These are phyloP conservation scores for Macroglossus sobrinus DNA, from an alignment of 2,113 vertebrate genomes.

Conservation along the genomic window DNA sequence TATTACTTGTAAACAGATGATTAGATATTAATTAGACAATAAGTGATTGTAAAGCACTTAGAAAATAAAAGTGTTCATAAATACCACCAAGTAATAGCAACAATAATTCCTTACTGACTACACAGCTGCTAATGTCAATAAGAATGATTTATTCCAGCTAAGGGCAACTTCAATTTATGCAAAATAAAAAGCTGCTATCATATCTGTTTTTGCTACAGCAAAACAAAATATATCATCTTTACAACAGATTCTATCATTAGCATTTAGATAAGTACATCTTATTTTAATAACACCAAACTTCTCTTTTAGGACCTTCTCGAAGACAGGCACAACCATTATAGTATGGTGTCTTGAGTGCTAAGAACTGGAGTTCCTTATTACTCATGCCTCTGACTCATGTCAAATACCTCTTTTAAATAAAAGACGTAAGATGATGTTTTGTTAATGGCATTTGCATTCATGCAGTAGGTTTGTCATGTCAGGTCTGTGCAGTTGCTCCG, in stretches of 20 bases:
- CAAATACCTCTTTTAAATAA: slow-evolving; percentile 26
- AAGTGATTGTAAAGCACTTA: slow-evolving; percentile 79
- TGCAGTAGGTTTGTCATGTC: background rate
- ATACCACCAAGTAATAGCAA: slow-evolving; percentile 71
- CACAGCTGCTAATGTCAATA: slow-evolving; percentile 73
- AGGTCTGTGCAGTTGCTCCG: background rate
- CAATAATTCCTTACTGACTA: slow-evolving; percentile 73
- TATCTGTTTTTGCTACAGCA: slow-evolving; percentile 52
- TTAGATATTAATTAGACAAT: slow-evolving; percentile 79
- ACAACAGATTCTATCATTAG: slow-evolving; percentile 38
- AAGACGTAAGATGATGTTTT: background rate
- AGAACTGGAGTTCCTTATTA: background rate
- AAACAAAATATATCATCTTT: slow-evolving; percentile 42
- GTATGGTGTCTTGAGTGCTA: background rate
- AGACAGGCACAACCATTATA: background rate
- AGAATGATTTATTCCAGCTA: slow-evolving; percentile 68
- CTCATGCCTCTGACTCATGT: background rate
- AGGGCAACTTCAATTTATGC: slow-evolving; percentile 70
- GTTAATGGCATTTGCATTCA: background rate
- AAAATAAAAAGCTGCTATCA: slow-evolving; percentile 48
- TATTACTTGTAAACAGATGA: slow-evolving; percentile 78
- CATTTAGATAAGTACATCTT: slow-evolving; percentile 29
- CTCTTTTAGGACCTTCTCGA: slow-evolving; percentile 10
- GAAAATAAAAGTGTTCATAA: slow-evolving; percentile 79
- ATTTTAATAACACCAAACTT: slow-evolving; percentile 4